These are phyloP conservation scores for Caenorhabditis inopinata DNA, from an alignment of 1,140 invertebrate species.

Conservation along the genomic window DNA sequence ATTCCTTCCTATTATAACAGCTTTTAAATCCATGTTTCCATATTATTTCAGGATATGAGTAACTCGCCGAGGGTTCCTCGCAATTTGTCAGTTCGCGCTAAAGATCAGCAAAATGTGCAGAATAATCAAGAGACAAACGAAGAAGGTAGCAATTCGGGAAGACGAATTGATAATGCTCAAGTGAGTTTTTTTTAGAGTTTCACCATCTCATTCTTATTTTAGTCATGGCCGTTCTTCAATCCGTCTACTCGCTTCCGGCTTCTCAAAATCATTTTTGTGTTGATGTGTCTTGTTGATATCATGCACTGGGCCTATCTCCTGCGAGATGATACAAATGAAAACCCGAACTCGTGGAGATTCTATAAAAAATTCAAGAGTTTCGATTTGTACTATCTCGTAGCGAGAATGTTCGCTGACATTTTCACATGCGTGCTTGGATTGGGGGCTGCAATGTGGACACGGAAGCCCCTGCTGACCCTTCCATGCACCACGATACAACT, in stretches of 20 bases:
- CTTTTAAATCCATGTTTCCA: no score
- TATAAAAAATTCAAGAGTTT: slow-evolving; percentile 43
- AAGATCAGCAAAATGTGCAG: neutral
- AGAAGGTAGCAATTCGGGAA: neutral
- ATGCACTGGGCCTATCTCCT: slow-evolving; percentile 52
- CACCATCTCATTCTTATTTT: neutral
- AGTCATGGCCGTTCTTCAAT: slow-evolving; percentile 32
- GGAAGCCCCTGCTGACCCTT: slow-evolving; percentile 46
- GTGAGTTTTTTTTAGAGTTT: neutral
- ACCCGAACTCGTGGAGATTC: slow-evolving; percentile 50
- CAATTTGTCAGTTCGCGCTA: neutral
- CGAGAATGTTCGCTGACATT: slow-evolving; percentile 48
- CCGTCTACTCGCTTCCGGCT: slow-evolving; percentile 27
- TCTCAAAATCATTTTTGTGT: slow-evolving; percentile 42
- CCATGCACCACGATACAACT: slow-evolving; percentile 47
- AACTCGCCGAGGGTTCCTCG: slow-evolving; percentile 9
- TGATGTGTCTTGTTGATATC: slow-evolving; percentile 48
- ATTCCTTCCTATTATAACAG: neutral
- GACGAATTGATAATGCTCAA: slow-evolving; percentile 14
- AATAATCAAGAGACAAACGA: slow-evolving; percentile 10
- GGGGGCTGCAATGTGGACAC: slow-evolving; percentile 53
- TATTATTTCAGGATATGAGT: slow-evolving; percentile 3
- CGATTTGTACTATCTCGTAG: slow-evolving; percentile 47
- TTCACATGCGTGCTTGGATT: slow-evolving; percentile 50
- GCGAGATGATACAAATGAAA: slow-evolving; percentile 40